Base-by-base conservation (phyloP, 2,888 invertebrate species). In the Xylophagus ater region DNA sequence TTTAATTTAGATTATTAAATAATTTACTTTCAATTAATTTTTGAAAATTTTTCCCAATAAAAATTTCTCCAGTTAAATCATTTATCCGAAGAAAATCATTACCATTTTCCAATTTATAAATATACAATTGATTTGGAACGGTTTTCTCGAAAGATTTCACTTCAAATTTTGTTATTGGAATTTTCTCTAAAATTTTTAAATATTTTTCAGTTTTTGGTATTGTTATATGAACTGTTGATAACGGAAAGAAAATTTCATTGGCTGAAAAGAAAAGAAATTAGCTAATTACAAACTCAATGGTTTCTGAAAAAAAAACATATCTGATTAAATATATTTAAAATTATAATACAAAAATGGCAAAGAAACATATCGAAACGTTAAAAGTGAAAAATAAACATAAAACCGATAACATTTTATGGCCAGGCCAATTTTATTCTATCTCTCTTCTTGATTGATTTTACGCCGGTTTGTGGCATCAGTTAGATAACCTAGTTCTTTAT, bases 101-200 rank as follows among this genome's bases (percentile, higher is more conserved):
- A 43, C 56, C 53, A 34, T 53, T 49, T 36, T 63, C 60, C 37
- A 64, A 45, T 40, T 52, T 58, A 43, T 64, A 64, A 21, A 56
- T 50, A 40, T 57, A 62, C 42, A 57, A 54, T 9, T 34, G 44
- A 10, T 55, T 51, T 17, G 43, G 42, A 13, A 45, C 51, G 40
- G 56, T 58, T 45, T 54, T 52, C 8, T 51, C 51, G 25, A 53
- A 37, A 1, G 55, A 50, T 20, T 59, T 46, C 17, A 62, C 58
- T 52, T 60, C 57, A 50, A 64, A 62, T 42, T 57, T 57, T 19
- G 56, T 60, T 45, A 63, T 47, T 8, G 64, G 60, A 37, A 57
- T 58, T 49, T 60, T 61, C 4, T 57, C 57, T 46, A 63, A 60
- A 32, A 57, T 56, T 37, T 60, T 59, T 34, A 60, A 55, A 26